Percentiles rank a stretch among this genome's conserved stretches.
Evolutionary conservation across 2,888 invertebrate species (phyloP).

Genomic region (Pseudococcus jackbeardsleyi): DNA sequence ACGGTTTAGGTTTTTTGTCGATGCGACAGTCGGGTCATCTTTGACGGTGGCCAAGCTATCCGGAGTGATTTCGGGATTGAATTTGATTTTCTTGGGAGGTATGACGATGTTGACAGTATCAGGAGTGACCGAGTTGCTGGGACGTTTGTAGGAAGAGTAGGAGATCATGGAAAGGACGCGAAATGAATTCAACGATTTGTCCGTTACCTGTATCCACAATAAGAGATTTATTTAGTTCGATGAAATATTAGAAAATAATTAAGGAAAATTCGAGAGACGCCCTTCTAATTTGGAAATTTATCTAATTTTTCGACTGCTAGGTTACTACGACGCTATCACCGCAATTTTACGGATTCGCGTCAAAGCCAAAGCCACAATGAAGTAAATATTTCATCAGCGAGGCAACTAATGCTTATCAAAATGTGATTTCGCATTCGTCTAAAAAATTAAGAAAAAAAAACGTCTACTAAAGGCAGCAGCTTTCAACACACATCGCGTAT

Average conservation of each 20-base stretch:
- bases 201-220: constrained; percentile 31
- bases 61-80: not conserved
- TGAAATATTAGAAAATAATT: not conserved
- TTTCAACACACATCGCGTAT: constrained; percentile 15
- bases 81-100: constrained; percentile 39
- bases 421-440: not conserved
- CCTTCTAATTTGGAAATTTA: not conserved
- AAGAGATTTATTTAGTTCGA: not conserved
- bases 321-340: not conserved
- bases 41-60: not conserved
- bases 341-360: not conserved
- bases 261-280: not conserved
- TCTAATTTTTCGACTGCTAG: not conserved
- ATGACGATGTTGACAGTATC: not conserved
- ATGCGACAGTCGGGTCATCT: not conserved
- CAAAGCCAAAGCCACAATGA: not conserved
- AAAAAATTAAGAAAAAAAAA: not conserved
- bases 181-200: constrained; percentile 43
- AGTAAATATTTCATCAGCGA: not conserved
- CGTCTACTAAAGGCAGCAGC: not conserved
- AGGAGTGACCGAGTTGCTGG: not conserved
- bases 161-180: constrained; percentile 49
- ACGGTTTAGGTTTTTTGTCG: constrained; percentile 6
- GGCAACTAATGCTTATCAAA: not conserved
- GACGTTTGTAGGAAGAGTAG: constrained; percentile 17